Base-by-base conservation (phyloP, 2,113 vertebrate genomes). In the Lipophrys pholis region DNA sequence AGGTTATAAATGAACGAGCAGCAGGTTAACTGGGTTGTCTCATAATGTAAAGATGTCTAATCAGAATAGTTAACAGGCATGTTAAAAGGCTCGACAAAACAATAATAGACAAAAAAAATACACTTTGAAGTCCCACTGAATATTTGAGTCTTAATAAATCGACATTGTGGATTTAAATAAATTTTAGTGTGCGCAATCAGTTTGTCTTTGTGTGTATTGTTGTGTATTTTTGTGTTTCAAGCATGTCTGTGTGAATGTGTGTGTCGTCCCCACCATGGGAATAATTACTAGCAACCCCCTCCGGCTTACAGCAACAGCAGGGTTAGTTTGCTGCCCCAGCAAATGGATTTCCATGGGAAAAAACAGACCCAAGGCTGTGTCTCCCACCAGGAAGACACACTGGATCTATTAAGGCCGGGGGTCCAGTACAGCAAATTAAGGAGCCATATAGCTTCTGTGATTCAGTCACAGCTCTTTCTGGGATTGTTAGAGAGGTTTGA, bases 331-430 rank as follows among this genome's bases (percentile, higher is more conserved):
- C 77, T 83, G 65, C 77, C 69, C 73, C 63, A 67, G 72, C 58
- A 74, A 82, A 81, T 65, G 42, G n/a, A 83, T 89, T 90, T 85
- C 45, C 54, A 56, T 38, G 45, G 64, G 17, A 84, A 82, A 89
- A 67, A 89, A 67, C 65, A 73, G 63, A 62, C 50, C 57, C 61
- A 41, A 17, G 57, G 73, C 7, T 3, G 15, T 61, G 56, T 40
- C 64, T 5, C 62, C 40, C 60, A 42, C 75, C 61, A 68, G 63
- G 49, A 42, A 77, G 55, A 75, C 64, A 73, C 59, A 8, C 54
- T 71, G 36, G 70, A 67, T 76, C 75, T 14, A 82, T 48, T 84
- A 53, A 73, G 55, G 59, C 80, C 68, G 62, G 78, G 75, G 49
- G 70, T 70, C 81, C 43, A 74, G 60, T 21, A 41, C 17, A 60